Percentiles rank a stretch among this genome's conserved stretches.
Evolutionary conservation across 2,888 invertebrate genomes (phyloP).

Genomic region (Lepidocyrtinus sp.): DNA sequence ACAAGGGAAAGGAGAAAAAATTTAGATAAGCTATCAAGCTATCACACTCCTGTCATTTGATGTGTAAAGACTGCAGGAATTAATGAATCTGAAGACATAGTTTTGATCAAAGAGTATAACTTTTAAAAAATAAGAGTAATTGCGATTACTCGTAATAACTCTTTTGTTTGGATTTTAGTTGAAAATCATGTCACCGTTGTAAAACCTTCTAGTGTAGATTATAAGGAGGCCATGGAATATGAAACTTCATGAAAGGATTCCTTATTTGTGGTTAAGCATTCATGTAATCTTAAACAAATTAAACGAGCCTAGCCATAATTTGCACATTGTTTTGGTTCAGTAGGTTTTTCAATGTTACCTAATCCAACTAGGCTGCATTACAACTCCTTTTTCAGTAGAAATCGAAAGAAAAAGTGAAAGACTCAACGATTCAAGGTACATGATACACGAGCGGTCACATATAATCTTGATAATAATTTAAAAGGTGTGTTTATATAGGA

Average conservation of each 20-base stretch:
- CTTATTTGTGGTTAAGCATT: not conserved
- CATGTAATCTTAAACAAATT: not conserved
- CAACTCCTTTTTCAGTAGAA: not conserved
- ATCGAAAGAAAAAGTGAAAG: not conserved
- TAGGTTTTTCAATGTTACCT: not conserved
- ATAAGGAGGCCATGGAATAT: not conserved
- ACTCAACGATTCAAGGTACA: not conserved
- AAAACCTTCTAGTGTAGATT: no score
- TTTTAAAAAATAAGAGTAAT: not conserved
- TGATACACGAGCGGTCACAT: not conserved
- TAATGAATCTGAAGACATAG: not conserved
- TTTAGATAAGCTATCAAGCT: not conserved
- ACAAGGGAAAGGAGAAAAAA: not conserved
- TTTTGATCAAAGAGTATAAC: no score
- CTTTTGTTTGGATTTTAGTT: not conserved
- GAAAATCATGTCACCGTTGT: not conserved
- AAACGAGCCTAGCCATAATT: not conserved
- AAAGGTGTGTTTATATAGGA: not conserved
- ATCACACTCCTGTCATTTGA: not conserved
- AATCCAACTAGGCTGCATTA: not conserved
- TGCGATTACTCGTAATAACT: not conserved
- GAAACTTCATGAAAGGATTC: not conserved
- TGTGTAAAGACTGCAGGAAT: not conserved
- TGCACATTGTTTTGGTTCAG: not conserved
- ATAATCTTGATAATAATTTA: not conserved